phyloP scores from a whole-genome alignment of 2,888 invertebrate genomes.

The Bedellia somnulentella region DNA sequence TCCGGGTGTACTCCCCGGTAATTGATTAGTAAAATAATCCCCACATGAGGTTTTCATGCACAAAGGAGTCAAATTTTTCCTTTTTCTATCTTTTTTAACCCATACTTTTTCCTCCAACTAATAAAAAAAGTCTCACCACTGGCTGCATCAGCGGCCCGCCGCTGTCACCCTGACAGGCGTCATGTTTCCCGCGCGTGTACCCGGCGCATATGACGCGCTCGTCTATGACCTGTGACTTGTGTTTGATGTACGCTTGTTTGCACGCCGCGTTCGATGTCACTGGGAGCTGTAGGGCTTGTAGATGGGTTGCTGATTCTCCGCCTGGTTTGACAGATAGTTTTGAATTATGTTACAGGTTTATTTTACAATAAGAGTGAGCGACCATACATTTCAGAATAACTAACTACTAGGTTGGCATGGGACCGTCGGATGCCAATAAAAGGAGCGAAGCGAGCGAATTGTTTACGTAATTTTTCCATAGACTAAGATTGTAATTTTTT shows the following conservation, averaged over 20 bases:
- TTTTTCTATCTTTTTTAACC: too few relatives aligned
- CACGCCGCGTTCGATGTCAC: constrained; percentile 67
- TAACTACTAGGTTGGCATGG: too few relatives aligned
- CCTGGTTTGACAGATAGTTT: constrained; percentile 50
- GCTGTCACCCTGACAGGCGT: constrained; percentile 80
- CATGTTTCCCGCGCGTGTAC: constrained; percentile 64
- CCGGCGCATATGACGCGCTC: constrained; percentile 73
- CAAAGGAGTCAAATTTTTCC: too few relatives aligned
- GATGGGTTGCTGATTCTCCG: constrained; percentile 65
- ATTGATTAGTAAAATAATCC: too few relatives aligned
- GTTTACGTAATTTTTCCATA: too few relatives aligned
- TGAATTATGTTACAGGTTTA: background rate
- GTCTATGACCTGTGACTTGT: constrained; percentile 55
- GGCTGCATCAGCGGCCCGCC: constrained; percentile 78
- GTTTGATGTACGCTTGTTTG: constrained; percentile 51
- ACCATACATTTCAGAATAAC: background rate
- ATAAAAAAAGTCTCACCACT: too few relatives aligned
- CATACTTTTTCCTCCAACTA: too few relatives aligned
- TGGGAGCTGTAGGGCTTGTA: constrained; percentile 73
- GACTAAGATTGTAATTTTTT: too few relatives aligned
- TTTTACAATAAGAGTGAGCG: background rate
- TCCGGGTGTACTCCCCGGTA: too few relatives aligned
- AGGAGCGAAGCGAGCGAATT: too few relatives aligned
- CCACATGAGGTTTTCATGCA: too few relatives aligned
- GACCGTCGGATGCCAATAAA: too few relatives aligned